phyloP scores from a whole-genome alignment of 2,888 invertebrate species.

The Drosophila acutilabella region DNA sequence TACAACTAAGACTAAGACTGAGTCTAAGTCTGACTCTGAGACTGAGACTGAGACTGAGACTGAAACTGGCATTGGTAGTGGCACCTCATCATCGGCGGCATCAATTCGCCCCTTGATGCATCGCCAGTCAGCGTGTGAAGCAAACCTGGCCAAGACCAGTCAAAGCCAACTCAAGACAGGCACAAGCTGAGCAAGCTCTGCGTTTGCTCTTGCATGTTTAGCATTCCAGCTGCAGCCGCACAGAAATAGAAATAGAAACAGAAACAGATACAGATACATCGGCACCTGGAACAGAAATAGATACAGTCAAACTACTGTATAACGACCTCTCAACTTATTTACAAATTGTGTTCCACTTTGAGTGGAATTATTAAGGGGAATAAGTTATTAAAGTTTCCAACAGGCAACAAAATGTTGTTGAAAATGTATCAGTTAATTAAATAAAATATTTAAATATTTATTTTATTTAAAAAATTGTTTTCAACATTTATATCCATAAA shows the following conservation, averaged over 20 bases:
- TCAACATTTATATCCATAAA: too few species aligned
- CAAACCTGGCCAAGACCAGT: constrained; percentile 42
- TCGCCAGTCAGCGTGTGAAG: constrained; percentile 78
- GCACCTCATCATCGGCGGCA: constrained; percentile 80
- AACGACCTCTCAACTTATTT: constrained; percentile 1
- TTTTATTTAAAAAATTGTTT: too few species aligned
- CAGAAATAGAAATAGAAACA: constrained; percentile 5
- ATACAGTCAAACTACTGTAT: constrained; percentile 2
- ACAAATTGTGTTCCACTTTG: background rate
- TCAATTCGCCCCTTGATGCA: constrained; percentile 73
- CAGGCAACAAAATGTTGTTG: too few species aligned
- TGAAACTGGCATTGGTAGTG: constrained; percentile 39
- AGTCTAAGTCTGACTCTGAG: background rate
- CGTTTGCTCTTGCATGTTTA: constrained; percentile 51
- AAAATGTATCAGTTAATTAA: too few species aligned
- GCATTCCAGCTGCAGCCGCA: constrained; percentile 44
- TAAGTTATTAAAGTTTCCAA: too few species aligned
- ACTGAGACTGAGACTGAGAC: constrained; percentile 10
- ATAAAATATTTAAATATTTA: too few species aligned
- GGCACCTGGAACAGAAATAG: constrained; percentile 4
- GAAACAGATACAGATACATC: background rate
- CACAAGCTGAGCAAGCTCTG: constrained; percentile 24
- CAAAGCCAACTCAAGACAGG: constrained; percentile 21
- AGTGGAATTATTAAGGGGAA: too few species aligned
- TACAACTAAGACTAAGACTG: constrained; percentile 2